A percentile compares a stretch with the other conserved stretches of the same genome.
Conservation (phyloP, 2,113 vertebrate species). For the Corythornis vintsioides region DNA sequence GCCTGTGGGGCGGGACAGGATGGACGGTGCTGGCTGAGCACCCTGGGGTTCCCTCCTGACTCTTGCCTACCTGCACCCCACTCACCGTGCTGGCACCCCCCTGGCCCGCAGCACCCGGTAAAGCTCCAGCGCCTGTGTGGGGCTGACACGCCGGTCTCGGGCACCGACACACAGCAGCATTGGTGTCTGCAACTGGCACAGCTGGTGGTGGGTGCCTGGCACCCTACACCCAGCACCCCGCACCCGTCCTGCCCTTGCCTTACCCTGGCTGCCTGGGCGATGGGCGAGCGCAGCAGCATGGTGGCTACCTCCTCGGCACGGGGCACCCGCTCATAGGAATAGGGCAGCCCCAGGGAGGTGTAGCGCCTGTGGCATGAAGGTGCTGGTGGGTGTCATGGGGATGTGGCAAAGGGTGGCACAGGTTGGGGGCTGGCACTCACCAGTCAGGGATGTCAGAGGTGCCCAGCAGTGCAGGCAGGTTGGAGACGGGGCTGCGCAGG, state of each 20-base stretch:
- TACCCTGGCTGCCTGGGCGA: constrained; percentile 76
- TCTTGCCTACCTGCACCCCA: not conserved
- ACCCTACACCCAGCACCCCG: accelerated
- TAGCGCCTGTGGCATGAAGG: constrained; percentile 72
- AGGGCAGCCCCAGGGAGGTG: constrained; percentile 77
- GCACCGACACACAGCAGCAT: constrained; percentile 82
- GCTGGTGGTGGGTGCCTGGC: accelerated
- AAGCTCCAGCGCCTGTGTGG: constrained; percentile 84
- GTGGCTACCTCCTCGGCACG: constrained; percentile 68
- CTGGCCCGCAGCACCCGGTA: constrained; percentile 81
- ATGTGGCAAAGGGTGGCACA: accelerated
- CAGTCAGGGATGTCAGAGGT: constrained; percentile 87
- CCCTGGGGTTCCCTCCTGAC: not conserved
- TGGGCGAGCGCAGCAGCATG: constrained; percentile 83
- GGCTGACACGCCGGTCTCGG: constrained; percentile 80
- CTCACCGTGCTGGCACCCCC: constrained; percentile 74
- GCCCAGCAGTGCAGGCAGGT: constrained; percentile 80
- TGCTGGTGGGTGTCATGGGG: not conserved
- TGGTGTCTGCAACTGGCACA: constrained; percentile 74
- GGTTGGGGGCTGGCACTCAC: constrained; percentile 55
- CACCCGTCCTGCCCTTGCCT: not conserved
- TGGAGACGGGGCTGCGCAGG: constrained; percentile 82
- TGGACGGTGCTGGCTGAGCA: not conserved
- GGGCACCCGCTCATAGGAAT: constrained; percentile 80
- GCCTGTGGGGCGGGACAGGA: constrained; percentile 32